Evolutionary conservation across 1,140 invertebrate species (phyloP), one percentile per base, ranked within the genome.

Genomic region (Vollenhovia emeryi): DNA sequence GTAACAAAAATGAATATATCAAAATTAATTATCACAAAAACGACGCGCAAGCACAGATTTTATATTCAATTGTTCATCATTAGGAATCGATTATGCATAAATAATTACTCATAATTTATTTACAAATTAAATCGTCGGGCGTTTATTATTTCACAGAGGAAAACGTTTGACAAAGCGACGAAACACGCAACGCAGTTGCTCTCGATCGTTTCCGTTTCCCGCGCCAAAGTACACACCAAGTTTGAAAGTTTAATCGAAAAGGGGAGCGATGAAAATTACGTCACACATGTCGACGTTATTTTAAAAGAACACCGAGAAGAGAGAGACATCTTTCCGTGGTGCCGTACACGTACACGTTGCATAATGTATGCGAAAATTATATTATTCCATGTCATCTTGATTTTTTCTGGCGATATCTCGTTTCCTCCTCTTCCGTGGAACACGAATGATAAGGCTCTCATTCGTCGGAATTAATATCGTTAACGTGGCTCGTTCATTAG

Each of bases 401-500:
- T 40, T 55, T 55, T 24, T 0, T 8, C n/a, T 11, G 18, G 3
- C 8, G 2, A 74, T 24, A 40, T 40, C 27, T 57, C 7, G 2
- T 57, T 43, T 27, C 30, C 60, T 78, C n/a, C n/a, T 48, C 33
- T 30, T 24, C 6, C 9, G 21, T 15, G 30, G 8, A 11, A 3
- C 3, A 24, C 24, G 40, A 64, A 64, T 78, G n/a, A 33, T 64
- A 64, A 62, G n/a, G 8, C 15, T 36, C 8, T 21, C n/a, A 21
- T 50, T n/a, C 13, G 8, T 62, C 7, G n/a, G 6, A 45, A 78
- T 78, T 64, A 64, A 64, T 64, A 78, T 64, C 24, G 30, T 64
- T 78, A 76, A 76, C 40, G 36, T 27, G 55, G 18, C 30, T 55
- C 33, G 40, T 36, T 78, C 57, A 18, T 64, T 78, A 78, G 27